Percentiles rank a stretch among this genome's conserved stretches.
These are phyloP conservation scores for Drosophila nannoptera DNA, from an alignment of 1,140 invertebrate species.

Conservation along the genomic window DNA sequence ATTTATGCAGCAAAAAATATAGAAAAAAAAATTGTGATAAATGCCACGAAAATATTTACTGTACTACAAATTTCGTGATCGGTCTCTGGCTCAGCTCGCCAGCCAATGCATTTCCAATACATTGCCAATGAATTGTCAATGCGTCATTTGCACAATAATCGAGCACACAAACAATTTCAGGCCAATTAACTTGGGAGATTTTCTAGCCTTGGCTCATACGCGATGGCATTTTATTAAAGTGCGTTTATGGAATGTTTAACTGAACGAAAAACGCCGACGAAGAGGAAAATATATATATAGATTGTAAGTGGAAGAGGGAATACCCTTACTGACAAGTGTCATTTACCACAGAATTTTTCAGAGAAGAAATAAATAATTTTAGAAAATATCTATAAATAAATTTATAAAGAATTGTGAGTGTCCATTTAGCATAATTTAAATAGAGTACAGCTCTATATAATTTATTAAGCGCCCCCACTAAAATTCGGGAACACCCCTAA, in stretches of 20 bases:
- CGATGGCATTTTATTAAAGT: constrained; percentile 61
- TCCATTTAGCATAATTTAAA: too few species aligned
- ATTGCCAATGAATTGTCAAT: not conserved
- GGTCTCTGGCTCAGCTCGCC: constrained; percentile 14
- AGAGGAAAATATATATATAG: not conserved
- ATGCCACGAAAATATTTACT: not conserved
- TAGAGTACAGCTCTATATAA: too few species aligned
- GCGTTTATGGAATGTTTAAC: constrained; percentile 62
- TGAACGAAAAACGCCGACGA: constrained; percentile 12
- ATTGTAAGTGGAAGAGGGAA: not conserved
- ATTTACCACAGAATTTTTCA: too few species aligned
- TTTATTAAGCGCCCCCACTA: not conserved
- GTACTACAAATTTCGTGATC: not conserved
- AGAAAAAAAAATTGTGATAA: not conserved
- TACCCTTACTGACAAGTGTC: too few species aligned
- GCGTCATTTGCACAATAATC: constrained; percentile 28
- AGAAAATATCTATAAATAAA: too few species aligned
- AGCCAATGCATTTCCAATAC: not conserved
- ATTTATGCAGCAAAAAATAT: constrained; percentile 31
- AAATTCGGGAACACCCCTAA: not conserved
- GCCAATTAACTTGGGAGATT: constrained; percentile 53
- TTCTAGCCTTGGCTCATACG: constrained; percentile 56
- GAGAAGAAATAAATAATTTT: too few species aligned
- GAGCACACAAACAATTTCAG: constrained; percentile 45
- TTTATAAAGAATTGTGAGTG: too few species aligned